Percentiles rank a stretch among this genome's conserved stretches.
Conservation (phyloP, 2,888 invertebrate genomes). For the Eilema depressum region DNA sequence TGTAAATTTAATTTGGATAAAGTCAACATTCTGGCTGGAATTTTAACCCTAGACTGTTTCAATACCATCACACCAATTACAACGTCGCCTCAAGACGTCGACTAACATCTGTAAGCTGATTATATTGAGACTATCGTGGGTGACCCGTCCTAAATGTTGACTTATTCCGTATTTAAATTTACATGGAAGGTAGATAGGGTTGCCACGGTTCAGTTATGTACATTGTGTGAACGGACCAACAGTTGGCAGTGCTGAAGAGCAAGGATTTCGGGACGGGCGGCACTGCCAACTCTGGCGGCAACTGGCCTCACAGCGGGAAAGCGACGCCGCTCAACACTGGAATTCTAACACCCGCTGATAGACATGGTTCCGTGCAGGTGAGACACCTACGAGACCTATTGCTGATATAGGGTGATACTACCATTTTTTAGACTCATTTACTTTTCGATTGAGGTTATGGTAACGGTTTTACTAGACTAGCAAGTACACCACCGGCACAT, state of each 20-base stretch:
- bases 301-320: conserved; percentile 93
- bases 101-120: neutral
- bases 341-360: conserved; percentile 96
- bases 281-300: conserved; percentile 91
- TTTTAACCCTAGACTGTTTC: neutral
- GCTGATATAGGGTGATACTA: neutral
- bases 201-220: conserved; percentile 9
- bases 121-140: neutral
- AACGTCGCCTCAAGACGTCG: neutral
- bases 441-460: neutral
- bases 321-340: conserved; percentile 93
- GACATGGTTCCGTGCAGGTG: conserved; percentile 99
- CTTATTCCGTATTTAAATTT: neutral
- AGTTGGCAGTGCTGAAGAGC: conserved; percentile 61
- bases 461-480: neutral
- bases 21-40: neutral
- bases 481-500: neutral
- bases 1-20: conserved; percentile 4
- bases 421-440: neutral
- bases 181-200: conserved; percentile 1
- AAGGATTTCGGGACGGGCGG: conserved; percentile 83
- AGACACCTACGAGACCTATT: conserved; percentile 12
- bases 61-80: neutral
- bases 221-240: conserved; percentile 34
- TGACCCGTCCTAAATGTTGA: neutral